Base-by-base conservation (phyloP, 2,113 vertebrate species). In the Piaya cayana region DNA sequence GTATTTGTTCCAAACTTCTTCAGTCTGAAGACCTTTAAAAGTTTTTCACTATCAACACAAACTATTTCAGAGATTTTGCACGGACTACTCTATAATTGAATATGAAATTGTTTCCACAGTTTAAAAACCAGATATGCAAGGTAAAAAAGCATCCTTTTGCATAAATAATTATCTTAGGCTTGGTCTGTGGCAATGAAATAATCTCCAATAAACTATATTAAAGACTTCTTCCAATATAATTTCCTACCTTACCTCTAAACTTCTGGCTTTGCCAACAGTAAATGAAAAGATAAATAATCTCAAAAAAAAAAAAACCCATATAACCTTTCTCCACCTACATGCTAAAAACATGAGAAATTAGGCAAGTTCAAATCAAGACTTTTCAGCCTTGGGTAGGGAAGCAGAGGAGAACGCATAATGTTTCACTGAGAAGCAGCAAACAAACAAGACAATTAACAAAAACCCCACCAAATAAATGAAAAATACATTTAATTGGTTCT, bases 161-260 rank as follows among this genome's bases (percentile, higher is more conserved):
- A 97, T 96, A 95, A 96, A 97, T 97, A 96, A 95, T 98, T 97
- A 91, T 86, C 17, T 59, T 12, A 96, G 96, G 74, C 86, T 95
- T 96, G 94, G 95, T 95, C 95, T 97, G 88, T 97, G 97, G 95
- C 93, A 97, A 70, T 68, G 88, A 97, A 98, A 98, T 69, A 96
- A 86, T 86, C 96, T 97, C 97, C 96, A 97, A 97, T 59, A 75
- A 87, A 97, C 98, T 95, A 74, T 94, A 97, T 97, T 97, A 97
- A 97, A 96, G 95, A 95, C 74, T 91, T 95, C 69, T 96, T 96
- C 93, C 97, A 93, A 95, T 94, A 91, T 86, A 16, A 67, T 58
- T 63, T 74, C 39, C 49, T 49, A 19, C 36, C 15, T 82, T 63
- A 12, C 17, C n/a, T 47, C 70, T 63, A 58, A 75, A 45, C 8